Evolutionary conservation across 2,113 vertebrate genomes (phyloP).

Genomic region (Rhipidura dahli): DNA sequence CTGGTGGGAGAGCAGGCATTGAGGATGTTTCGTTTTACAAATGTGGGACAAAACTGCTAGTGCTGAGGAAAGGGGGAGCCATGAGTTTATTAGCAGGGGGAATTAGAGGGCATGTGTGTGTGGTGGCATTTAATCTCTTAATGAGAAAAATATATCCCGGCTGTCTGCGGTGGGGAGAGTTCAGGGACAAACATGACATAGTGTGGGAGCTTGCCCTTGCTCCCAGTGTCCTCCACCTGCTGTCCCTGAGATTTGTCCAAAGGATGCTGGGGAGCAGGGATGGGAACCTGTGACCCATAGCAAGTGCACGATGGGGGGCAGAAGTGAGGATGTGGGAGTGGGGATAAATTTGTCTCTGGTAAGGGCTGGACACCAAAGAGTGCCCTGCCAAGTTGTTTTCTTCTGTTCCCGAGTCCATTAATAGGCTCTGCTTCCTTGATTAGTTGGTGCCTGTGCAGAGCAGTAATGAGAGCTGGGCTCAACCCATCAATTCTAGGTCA

Average conservation of each 20-base stretch:
- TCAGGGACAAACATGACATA: background rate
- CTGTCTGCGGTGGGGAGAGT: background rate
- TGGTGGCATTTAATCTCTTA: constrained; percentile 17
- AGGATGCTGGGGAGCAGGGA: background rate
- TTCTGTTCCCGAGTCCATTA: background rate
- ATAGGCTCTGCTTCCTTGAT: constrained; percentile 53
- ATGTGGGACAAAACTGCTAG: background rate
- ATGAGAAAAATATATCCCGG: constrained; percentile 12
- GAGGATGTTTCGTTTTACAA: background rate
- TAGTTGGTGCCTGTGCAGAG: constrained; percentile 13
- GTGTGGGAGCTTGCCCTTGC: background rate
- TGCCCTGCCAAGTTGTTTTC: constrained; percentile 2
- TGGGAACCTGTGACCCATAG: background rate
- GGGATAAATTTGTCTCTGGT: background rate
- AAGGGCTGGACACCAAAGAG: background rate
- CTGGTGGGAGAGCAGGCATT: background rate
- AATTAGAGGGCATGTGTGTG: constrained; percentile 6
- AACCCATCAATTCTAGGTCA: constrained; percentile 57
- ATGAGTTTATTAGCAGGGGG: background rate
- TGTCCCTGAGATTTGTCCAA: background rate
- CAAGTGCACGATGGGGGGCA: background rate
- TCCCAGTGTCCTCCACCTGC: background rate
- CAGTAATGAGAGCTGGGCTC: constrained; percentile 5
- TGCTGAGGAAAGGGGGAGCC: background rate
- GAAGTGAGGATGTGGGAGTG: background rate